phyloP scores from a whole-genome alignment of 2,888 invertebrate genomes.

The Synergus gifuensis region DNA sequence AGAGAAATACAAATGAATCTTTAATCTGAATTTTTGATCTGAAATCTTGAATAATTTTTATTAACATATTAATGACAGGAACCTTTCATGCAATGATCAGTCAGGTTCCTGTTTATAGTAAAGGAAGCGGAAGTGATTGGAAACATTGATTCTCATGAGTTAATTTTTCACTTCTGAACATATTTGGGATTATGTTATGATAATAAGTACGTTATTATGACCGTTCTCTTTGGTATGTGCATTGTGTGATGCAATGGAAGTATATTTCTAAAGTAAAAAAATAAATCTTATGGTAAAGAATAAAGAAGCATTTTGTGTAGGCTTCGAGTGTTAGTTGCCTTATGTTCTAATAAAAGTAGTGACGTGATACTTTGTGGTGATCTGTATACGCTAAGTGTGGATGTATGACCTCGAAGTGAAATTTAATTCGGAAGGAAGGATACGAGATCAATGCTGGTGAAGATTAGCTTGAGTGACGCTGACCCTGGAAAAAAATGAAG shows the following conservation, averaged over 20 bases:
- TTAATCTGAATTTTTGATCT: not conserved
- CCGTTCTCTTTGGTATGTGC: constrained; percentile 15
- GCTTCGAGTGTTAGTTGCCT: constrained; percentile 2
- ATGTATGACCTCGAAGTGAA: constrained; percentile 17
- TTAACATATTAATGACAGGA: not conserved
- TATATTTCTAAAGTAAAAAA: not conserved
- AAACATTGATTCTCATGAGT: not conserved
- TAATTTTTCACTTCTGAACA: constrained; percentile 22
- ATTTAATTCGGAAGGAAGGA: constrained; percentile 34
- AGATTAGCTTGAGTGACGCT: constrained; percentile 1
- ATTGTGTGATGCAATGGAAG: constrained; percentile 15
- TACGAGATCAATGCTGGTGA: constrained; percentile 14
- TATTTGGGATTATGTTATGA: constrained; percentile 27
- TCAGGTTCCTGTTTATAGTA: not conserved
- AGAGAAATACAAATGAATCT: not conserved
- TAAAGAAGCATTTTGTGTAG: constrained; percentile 31
- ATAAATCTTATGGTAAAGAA: constrained; percentile 35
- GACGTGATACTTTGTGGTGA: constrained; percentile 30
- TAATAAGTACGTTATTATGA: constrained; percentile 27
- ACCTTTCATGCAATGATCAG: not conserved
- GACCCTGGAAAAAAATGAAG: constrained; percentile 7
- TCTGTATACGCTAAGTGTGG: not conserved
- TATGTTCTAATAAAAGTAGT: constrained; percentile 38
- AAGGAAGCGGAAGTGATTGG: constrained; percentile 35
- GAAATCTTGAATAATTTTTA: not conserved